Base-by-base conservation (phyloP, 1,140 invertebrate genomes). In the Philotrypesis tridentata region DNA sequence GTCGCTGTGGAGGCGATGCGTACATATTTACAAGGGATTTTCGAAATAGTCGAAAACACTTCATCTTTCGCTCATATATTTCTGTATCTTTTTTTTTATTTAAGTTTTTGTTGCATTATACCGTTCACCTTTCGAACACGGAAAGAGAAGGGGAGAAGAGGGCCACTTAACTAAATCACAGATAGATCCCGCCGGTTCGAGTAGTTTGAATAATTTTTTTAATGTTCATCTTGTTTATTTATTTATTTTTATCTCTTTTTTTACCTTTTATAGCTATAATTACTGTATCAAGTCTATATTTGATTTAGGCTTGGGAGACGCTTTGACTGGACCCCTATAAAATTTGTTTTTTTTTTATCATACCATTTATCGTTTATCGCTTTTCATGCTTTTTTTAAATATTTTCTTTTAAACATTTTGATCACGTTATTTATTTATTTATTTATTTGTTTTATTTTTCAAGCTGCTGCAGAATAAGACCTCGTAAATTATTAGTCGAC, bases 231-330 rank as follows among this genome's bases (percentile, higher is more conserved):
- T 27, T 27, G 23, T 65, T 65, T 27, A 65, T 65, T 25, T 65
- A 29, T 65, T 65, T 67, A 31, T 40, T 67, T 43, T 60, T 73
- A 21, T 75, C 60, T 81, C 70, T 37, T 63, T n/a, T 75, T 68
- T 75, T 80, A 25, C 9, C 25, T 63, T 72, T 87, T 89, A 89
- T 80, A 88, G 86, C 85, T 90, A 89, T 88, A 86, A 88, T 88
- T 89, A 89, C 86, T 87, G 86, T 86, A 85, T 87, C 88, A 90
- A 89, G 86, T 91, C 89, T 90, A 91, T 90, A 84, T 91, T 91
- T 91, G 91, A 91, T 91, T 92, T 91, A 91, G 91, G 90, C 89
- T 90, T 83, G 88, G 90, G 89, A 85, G 87, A 88, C 88, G 84
- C 86, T 80, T 72, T 72, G 79, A 83, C 79, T 85, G 84, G 83